Base-by-base conservation (phyloP, 2,113 vertebrate species). In the Oncorhynchus gorbuscha region DNA sequence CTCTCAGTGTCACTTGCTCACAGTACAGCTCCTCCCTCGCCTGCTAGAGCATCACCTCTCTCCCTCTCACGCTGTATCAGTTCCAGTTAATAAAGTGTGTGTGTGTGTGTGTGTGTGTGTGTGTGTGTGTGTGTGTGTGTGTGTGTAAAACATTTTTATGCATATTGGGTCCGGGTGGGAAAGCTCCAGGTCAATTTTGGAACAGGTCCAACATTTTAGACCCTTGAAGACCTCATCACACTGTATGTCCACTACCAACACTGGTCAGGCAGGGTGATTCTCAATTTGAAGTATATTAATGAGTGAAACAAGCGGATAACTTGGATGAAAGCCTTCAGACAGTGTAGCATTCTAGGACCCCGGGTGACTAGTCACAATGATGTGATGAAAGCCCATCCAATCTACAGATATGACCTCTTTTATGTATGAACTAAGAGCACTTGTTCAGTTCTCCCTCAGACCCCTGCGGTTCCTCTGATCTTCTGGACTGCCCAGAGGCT, bases 371-470 rank as follows among this genome's bases (percentile, higher is more conserved):
- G 59, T 22, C n/a, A n/a, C n/a, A 62, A n/a, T 62, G 59, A 22
- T 55, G 59, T 62, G 59, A 62, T 62, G 59, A 62, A 62, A n/a
- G n/a, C 7, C n/a, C 59, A n/a, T 61, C 59, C 16, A 61, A 20
- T 61, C n/a, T 61, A 20, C 59, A 8, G n/a, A 61, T 18, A 73
- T 81, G 28, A 45, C 61, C 14, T 58, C 6, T 70, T 59, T 32
- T n/a, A 24, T 49, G 72, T 48, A 16, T 74, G 32, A 74, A 45
- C 62, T n/a, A 72, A 8, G n/a, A 24, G 59, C n/a, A 62, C n/a
- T 58, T 9, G 59, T 62, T 4, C 30, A 5, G 18, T 28, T 73
- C 58, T 48, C 24, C 28, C 22, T 28, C 22, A 39, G 35, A 28
- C 58, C 35, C 24, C 67, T 18, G 32, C 32, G 45, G 16, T 70